phyloP scores from a whole-genome alignment of 1,140 invertebrate genomes.

The Drosophila serrata region DNA sequence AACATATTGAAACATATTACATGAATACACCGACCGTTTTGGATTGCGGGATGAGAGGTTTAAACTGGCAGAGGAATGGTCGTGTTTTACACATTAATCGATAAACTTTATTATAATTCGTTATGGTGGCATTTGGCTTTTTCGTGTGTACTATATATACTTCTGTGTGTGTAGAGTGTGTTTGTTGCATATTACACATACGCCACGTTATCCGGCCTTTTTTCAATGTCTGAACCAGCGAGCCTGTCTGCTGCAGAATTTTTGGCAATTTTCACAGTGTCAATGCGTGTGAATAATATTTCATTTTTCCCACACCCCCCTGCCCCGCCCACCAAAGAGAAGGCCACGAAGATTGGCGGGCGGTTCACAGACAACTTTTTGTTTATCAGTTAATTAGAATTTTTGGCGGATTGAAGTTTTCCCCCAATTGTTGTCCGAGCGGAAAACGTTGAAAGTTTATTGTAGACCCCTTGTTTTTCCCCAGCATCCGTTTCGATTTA shows the following conservation, averaged over 20 bases:
- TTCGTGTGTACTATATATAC: neutral
- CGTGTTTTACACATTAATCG: constrained; percentile 72
- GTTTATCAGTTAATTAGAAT: constrained; percentile 83
- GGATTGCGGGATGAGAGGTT: neutral
- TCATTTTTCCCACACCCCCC: constrained; percentile 54
- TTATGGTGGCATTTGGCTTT: constrained; percentile 50
- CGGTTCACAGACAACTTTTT: constrained; percentile 45
- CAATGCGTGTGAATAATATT: constrained; percentile 65
- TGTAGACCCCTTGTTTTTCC: constrained; percentile 40
- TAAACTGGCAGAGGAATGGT: neutral
- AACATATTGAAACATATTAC: constrained; percentile 69
- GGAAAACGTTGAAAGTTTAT: constrained; percentile 69
- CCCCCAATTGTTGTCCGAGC: constrained; percentile 57
- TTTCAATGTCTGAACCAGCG: constrained; percentile 41
- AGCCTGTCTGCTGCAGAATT: constrained; percentile 36
- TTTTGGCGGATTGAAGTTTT: constrained; percentile 43
- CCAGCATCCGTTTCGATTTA: constrained; percentile 75
- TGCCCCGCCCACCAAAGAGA: too few species aligned
- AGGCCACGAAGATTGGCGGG: constrained; percentile 9
- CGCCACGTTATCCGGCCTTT: constrained; percentile 55
- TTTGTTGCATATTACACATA: constrained; percentile 44
- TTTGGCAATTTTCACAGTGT: constrained; percentile 52
- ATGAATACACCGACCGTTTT: constrained; percentile 23
- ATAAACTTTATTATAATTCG: constrained; percentile 82
- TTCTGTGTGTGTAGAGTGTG: neutral